Conservation (phyloP, 2,888 invertebrate genomes). For the Disparrhopalites patrizii region DNA sequence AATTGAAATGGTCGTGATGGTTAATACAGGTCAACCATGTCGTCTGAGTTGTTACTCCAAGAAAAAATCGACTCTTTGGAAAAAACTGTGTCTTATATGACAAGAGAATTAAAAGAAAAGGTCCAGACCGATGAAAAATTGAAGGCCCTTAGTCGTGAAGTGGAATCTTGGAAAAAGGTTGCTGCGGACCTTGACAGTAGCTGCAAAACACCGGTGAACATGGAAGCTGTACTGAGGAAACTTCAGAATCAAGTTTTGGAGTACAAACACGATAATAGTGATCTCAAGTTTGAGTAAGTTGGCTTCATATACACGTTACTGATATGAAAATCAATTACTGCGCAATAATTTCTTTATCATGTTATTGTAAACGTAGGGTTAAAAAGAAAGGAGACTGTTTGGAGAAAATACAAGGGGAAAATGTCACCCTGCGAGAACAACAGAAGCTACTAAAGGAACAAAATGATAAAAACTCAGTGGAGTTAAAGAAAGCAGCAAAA, state of each 20-base stretch:
- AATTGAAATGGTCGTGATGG: neutral
- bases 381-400: slow-evolving; percentile 12
- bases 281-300: slow-evolving; percentile 37
- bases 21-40: slow-evolving; percentile 33
- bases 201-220: slow-evolving; percentile 35
- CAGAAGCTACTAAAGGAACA: slow-evolving; percentile 25
- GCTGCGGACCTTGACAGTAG: slow-evolving; percentile 37
- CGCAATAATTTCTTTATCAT: too few species aligned
- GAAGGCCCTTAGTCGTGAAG: slow-evolving; percentile 29
- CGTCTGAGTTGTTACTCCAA: slow-evolving; percentile 43
- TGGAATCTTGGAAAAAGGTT: slow-evolving; percentile 36
- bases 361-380: too few species aligned
- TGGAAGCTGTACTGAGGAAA: slow-evolving; percentile 38
- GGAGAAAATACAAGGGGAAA: slow-evolving; percentile 30
- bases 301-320: neutral
- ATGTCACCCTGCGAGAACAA: slow-evolving; percentile 21
- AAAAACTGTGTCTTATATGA: slow-evolving; percentile 28
- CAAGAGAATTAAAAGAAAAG: slow-evolving; percentile 32
- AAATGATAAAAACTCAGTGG: slow-evolving; percentile 29
- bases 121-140: slow-evolving; percentile 35
- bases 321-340: neutral
- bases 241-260: slow-evolving; percentile 40
- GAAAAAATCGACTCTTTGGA: slow-evolving; percentile 39
- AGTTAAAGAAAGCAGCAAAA: slow-evolving; percentile 36
- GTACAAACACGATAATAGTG: slow-evolving; percentile 40